Conservation (phyloP, 2,113 vertebrate species). For the Turnix velox region DNA sequence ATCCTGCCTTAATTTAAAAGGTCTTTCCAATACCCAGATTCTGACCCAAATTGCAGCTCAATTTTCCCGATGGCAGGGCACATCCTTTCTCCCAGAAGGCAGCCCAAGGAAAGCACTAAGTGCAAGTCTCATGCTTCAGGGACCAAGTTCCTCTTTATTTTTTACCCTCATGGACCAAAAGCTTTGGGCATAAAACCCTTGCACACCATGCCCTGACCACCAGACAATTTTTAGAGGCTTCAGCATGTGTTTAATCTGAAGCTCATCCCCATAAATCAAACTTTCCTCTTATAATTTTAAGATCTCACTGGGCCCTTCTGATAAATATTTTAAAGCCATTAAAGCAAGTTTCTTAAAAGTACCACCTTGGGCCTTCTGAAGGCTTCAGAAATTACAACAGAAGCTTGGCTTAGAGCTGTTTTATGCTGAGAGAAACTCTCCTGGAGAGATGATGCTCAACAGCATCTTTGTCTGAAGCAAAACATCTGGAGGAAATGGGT, state of each 20-base stretch:
- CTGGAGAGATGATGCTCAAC: neutral
- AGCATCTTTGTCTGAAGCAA: neutral
- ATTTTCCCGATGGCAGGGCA: neutral
- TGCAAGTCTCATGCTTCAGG: accelerated
- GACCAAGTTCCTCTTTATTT: neutral
- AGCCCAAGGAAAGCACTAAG: neutral
- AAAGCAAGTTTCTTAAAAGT: neutral
- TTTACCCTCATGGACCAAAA: neutral
- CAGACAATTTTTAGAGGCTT: neutral
- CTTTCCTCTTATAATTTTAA: neutral
- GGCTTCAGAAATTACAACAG: neutral
- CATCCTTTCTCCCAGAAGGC: neutral
- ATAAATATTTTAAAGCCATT: constrained; percentile 37
- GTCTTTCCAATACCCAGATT: neutral
- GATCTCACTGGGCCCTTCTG: neutral
- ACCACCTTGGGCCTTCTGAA: neutral
- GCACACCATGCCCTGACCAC: neutral
- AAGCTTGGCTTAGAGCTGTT: neutral
- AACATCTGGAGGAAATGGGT: neutral
- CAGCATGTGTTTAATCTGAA: neutral
- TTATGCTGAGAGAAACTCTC: too few species aligned
- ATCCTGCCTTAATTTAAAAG: neutral
- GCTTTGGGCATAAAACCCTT: neutral
- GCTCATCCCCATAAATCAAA: neutral
- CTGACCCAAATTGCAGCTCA: neutral